Evolutionary conservation across 2,888 invertebrate species (phyloP), one percentile per base, ranked within the genome.

Genomic region (Erebia ligea): DNA sequence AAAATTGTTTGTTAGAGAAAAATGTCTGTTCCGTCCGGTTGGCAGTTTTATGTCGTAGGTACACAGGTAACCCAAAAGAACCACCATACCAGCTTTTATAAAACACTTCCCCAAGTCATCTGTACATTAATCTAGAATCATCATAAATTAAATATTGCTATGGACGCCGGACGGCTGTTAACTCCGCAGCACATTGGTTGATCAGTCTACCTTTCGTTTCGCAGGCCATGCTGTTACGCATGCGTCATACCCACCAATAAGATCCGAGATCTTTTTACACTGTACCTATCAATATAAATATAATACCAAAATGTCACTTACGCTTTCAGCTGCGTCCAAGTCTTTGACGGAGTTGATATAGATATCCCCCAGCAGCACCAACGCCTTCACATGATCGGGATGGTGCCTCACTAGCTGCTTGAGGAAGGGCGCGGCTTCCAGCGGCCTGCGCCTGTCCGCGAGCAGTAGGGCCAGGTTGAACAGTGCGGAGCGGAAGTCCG

Each of bases 281-380:
- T 34, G 34, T 34, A 34, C 34, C 34, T 2, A 34, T 34, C 34
- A n/a, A 48, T 48, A 34, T 34, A 2, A 34, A 34, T 34, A 34
- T 42, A 42, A 11, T 42, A 42, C 13, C 4, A 11, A 45, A 45
- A 45, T 45, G 13, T 4, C 11, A 64, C 95, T 95, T 85, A 98
- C 98, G 87, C 96, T 96, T 90, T 99, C 98, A 21, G 99, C 99
- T 2, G 98, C 97, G 86, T 98, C 97, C 82, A 98, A 89, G 87
- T 99, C 98, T 84, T 98, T 98, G 81, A 98, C 97, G 77, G 97
- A 97, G 88, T 99, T 99, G 76, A 99, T 98, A 89, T 98, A 98
- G 83, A 99, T 98, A 86, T 99, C 99, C 13, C 99, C 99, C 15
- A 99, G 93, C 48, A 99, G 94, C 78, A 99, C 98, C 74, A 98